A percentile compares a stretch with the other conserved stretches of the same genome.
These are phyloP conservation scores for Phodopus roborovskii DNA, from an alignment of 2,113 vertebrate species.

Conservation along the genomic window DNA sequence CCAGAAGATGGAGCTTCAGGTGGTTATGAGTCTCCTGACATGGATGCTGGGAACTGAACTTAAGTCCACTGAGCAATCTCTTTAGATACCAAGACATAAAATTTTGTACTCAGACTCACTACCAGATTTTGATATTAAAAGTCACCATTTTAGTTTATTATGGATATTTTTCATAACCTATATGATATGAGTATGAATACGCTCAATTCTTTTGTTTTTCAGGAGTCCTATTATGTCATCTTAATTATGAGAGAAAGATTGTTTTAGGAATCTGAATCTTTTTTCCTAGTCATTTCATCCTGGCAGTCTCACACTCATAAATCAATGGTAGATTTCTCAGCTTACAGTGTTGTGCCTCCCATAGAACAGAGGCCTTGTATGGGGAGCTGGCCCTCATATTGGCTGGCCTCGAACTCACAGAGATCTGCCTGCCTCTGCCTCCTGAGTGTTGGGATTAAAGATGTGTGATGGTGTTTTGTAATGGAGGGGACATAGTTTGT, in stretches of 20 bases:
- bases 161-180: background rate
- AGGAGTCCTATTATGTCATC: background rate
- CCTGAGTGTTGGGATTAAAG: too few species aligned
- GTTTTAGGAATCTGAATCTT: background rate
- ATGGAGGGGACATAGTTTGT: background rate
- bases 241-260: background rate
- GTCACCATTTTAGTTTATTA: background rate
- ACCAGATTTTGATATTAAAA: constrained; percentile 8
- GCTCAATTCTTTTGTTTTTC: background rate
- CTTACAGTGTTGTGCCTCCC: background rate
- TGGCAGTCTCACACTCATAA: constrained; percentile 38
- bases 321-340: background rate
- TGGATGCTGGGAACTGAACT: background rate
- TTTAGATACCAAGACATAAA: background rate
- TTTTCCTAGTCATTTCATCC: background rate
- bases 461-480: background rate
- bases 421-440: too few species aligned
- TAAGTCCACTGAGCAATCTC: background rate
- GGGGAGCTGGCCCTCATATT: background rate
- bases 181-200: background rate
- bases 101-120: background rate
- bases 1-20: background rate
- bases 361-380: background rate
- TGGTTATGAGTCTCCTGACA: background rate
- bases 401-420: too few species aligned